Percentiles rank a stretch among this genome's conserved stretches.
phyloP scores from a whole-genome alignment of 2,797 vertebrate genomes.

The Poecile montanus region DNA sequence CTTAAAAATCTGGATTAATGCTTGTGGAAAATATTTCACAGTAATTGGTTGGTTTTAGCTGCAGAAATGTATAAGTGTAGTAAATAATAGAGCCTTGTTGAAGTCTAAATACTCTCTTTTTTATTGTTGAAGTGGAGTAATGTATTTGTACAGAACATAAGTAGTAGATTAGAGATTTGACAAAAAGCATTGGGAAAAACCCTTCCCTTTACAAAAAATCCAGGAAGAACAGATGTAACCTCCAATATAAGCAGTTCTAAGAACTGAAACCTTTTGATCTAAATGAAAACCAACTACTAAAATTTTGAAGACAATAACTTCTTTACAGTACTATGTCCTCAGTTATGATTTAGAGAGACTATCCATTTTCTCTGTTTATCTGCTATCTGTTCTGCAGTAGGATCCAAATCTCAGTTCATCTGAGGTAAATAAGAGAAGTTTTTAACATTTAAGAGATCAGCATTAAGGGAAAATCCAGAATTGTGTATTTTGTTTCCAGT shows the following conservation, averaged over 20 bases:
- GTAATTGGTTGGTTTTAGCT: not conserved
- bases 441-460: not conserved
- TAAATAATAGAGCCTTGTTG: not conserved
- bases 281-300: not conserved
- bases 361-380: not conserved
- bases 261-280: slow-evolving; percentile 6
- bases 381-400: not conserved
- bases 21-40: not conserved
- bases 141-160: not conserved
- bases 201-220: not conserved
- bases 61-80: not conserved
- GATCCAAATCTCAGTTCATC: not conserved
- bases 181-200: not conserved
- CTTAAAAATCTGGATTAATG: not conserved
- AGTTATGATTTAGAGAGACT: not conserved
- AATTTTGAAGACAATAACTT: not conserved
- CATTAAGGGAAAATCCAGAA: not conserved
- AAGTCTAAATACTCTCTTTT: not conserved
- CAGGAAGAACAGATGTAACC: not conserved
- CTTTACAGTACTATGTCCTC: not conserved
- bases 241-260: not conserved
- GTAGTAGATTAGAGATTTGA: not conserved
- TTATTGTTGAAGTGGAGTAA: not conserved
- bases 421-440: not conserved
- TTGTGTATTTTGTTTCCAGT: not conserved